Evolutionary conservation across 1,140 invertebrate species (phyloP), one percentile per base, ranked within the genome.

Genomic region (Muscidifurax raptorellus): DNA sequence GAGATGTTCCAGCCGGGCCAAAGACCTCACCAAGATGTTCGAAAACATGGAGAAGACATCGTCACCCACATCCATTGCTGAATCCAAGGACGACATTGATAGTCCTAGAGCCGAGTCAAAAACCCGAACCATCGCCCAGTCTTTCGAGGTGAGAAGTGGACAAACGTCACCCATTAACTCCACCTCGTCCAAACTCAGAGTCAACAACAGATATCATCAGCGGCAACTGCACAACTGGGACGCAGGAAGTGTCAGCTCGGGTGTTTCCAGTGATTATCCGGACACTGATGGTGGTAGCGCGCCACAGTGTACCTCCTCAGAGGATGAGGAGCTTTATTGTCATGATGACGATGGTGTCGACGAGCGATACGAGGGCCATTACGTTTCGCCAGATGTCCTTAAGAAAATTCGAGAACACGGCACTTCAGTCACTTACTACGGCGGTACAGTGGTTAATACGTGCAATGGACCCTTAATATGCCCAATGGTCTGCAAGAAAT

Each of bases 371-470:
- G 88, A 89, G 10, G 91, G 94, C 71, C 95, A 96, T 87, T 96
- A 95, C 87, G 95, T 97, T 0, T 95, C 95, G 22, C 95, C 96
- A 84, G 97, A 97, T 88, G 96, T 97, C n/a, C 90, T 98, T 64
- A 95, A 96, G 86, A 97, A 97, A 92, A 97, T 98, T 86, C 94
- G 97, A 71, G 97, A 97, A 88, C 96, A 95, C 88, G 97, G 97
- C 7, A 97, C 96, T 0, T 96, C 96, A 7, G 95, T 97, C 0
- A 98, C 97, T 6, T 98, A 97, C 89, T 97, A 97, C 87, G 97
- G 97, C 0, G 97, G 97, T 3, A 95, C 96, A 89, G 95, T 97
- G 18, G 94, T 97, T 10, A 95, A 96, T 86, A 95, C 94, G 22
- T 95, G 95, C 89, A 94, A 94, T 80, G 95, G 95, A 1, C 95